Conservation (phyloP, 1,140 invertebrate species). For the Vollenhovia emeryi region DNA sequence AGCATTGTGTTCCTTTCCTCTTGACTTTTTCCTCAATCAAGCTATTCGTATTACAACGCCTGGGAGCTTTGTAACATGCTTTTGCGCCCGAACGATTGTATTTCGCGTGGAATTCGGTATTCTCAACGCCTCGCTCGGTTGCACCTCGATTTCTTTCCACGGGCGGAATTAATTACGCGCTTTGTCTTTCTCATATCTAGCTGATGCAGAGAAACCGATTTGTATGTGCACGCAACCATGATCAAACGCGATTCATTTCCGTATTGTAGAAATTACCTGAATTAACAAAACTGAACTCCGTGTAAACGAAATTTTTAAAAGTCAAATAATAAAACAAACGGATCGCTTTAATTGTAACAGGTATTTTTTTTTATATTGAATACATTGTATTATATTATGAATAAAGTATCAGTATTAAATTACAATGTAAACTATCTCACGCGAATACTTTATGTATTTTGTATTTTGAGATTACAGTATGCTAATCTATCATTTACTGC, state of each 20-base stretch:
- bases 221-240: neutral
- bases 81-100: neutral
- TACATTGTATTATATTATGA: neutral
- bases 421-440: constrained; percentile 1
- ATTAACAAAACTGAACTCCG: neutral
- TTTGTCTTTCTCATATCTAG: constrained; percentile 21
- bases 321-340: neutral
- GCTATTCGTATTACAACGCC: constrained; percentile 24
- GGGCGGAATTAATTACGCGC: constrained; percentile 30
- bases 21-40: constrained; percentile 41
- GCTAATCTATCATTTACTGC: neutral
- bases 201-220: neutral
- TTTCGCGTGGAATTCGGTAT: constrained; percentile 15
- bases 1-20: constrained; percentile 31
- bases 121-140: constrained; percentile 9
- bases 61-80: constrained; percentile 41
- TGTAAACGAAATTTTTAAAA: neutral
- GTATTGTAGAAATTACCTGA: neutral
- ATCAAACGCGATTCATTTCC: neutral
- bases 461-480: neutral
- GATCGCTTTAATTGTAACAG: neutral
- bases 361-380: neutral
- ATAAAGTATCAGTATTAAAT: neutral
- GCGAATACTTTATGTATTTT: neutral
- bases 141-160: constrained; percentile 23